Conservation (phyloP, 2,113 vertebrate genomes). For the Triplophysa dalaica region DNA sequence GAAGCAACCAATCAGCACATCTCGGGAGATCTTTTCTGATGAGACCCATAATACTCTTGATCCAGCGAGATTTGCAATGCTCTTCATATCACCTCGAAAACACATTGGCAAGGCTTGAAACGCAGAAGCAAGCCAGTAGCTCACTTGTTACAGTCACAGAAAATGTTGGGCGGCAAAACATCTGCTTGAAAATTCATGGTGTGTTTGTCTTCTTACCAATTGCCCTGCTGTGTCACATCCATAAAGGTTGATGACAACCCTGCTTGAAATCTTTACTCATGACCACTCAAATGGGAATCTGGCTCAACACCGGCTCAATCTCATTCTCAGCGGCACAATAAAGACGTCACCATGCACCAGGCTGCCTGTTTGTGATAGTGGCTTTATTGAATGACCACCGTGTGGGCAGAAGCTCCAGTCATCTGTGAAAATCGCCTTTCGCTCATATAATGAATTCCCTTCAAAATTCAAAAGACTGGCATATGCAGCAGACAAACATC, state of each 20-base stretch:
- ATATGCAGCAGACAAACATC: neutral
- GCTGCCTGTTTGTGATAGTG: neutral
- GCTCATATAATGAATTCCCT: constrained; percentile 1
- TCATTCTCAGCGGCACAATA: constrained; percentile 12
- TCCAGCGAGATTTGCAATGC: neutral
- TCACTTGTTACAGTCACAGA: neutral
- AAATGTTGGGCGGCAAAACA: neutral
- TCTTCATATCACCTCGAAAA: neutral
- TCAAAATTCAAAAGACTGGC: neutral
- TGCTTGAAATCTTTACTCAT: neutral
- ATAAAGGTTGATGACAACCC: neutral
- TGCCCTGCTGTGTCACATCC: neutral
- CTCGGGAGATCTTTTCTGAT: too few relatives aligned
- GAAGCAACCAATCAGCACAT: neutral
- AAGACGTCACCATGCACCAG: neutral
- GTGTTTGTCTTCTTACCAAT: neutral
- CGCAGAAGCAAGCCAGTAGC: neutral
- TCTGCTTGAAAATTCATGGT: neutral
- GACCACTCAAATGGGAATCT: neutral
- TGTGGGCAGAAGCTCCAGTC: neutral
- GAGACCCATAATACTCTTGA: too few relatives aligned
- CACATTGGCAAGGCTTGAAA: too few relatives aligned
- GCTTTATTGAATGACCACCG: neutral
- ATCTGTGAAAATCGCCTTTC: neutral
- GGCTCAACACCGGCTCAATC: neutral